These are phyloP conservation scores for Cetoscarus ocellatus DNA, from an alignment of 2,797 vertebrate genomes.

Conservation along the genomic window DNA sequence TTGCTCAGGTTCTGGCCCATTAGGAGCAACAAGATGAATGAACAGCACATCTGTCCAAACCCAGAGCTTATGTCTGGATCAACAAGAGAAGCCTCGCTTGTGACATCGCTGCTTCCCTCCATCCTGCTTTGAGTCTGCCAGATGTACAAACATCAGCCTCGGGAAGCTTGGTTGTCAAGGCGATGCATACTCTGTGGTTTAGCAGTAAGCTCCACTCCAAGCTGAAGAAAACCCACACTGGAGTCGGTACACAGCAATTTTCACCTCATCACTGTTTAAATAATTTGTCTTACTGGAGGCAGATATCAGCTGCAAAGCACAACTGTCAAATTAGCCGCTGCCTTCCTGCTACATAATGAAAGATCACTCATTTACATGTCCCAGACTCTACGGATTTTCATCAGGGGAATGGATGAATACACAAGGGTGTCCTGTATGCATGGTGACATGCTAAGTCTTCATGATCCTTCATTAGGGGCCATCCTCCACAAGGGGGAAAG, in stretches of 20 bases:
- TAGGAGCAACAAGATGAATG: conserved; percentile 21
- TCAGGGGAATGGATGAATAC: conserved; percentile 32
- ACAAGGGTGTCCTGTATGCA: conserved; percentile 7
- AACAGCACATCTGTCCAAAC: conserved; percentile 43
- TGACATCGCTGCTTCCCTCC: conserved; percentile 46
- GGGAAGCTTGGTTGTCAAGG: conserved; percentile 42
- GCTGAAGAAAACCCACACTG: conserved; percentile 11
- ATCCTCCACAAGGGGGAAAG: conserved; percentile 23
- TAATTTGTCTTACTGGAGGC: conserved; percentile 20
- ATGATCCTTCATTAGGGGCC: conserved; percentile 34
- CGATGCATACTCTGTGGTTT: conserved; percentile 36
- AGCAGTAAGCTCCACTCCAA: conserved; percentile 26
- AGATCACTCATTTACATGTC: conserved; percentile 26
- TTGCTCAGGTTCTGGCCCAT: conserved; percentile 10
- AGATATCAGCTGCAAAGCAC: conserved; percentile 20
- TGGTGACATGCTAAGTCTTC: conserved; percentile 31
- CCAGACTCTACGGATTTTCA: conserved; percentile 13
- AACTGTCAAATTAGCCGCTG: conserved; percentile 21
- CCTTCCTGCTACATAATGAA: not conserved
- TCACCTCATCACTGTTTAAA: conserved; percentile 14
- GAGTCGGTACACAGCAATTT: conserved; percentile 21
- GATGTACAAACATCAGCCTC: conserved; percentile 47
- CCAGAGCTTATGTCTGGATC: conserved; percentile 44
- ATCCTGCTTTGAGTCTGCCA: conserved; percentile 35
- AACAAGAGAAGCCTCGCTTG: conserved; percentile 41